Base-by-base conservation (phyloP, 2,797 vertebrate species). In the Botia kubotai region DNA sequence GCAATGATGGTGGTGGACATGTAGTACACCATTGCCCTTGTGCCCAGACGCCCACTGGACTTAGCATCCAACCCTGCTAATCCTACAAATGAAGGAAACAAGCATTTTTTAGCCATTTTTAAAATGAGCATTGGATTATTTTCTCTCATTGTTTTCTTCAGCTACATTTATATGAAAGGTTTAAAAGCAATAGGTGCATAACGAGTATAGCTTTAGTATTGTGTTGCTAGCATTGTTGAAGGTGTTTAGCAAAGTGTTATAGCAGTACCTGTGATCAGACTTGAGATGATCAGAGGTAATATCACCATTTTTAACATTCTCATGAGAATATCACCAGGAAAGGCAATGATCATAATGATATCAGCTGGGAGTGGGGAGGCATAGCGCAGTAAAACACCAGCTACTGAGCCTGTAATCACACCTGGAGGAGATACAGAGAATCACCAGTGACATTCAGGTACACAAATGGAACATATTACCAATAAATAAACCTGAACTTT, bases 291-390 rank as follows among this genome's bases (percentile, higher is more conserved):
- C 23, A 99, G 94, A 81, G 98, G 98, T 76, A 99, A 93, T 86
- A 99, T 99, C 80, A 99, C 92, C 98, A 99, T 99, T 92, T 99
- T 99, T 83, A 99, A 91, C 98, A 99, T 98, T 92, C 98, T 95
- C 98, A 99, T 99, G 79, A 99, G 96, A 85, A 99, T 97, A 86
- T 99, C 98, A 84, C 98, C 98, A 0, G 98, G 98, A 88, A 99
- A 99, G 79, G 93, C 92, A 88, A 99, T 98, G 88, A 99, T 86
- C 98, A 99, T 95, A 75, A 99, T 77, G 68, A 98, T 92, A 75
- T 99, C 97, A 0, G 97, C 92, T 60, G 96, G 96, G 82, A 99
- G 95, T 46, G 97, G 98, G 16, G 97, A 94, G 65, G 95, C 94
- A 86, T 97, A 91, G 52, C 98, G 95, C 85, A 99, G 93, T 76